Percentiles rank a stretch among this genome's conserved stretches.
phyloP scores from a whole-genome alignment of 1,140 invertebrate species.

The Glomeris maerens region DNA sequence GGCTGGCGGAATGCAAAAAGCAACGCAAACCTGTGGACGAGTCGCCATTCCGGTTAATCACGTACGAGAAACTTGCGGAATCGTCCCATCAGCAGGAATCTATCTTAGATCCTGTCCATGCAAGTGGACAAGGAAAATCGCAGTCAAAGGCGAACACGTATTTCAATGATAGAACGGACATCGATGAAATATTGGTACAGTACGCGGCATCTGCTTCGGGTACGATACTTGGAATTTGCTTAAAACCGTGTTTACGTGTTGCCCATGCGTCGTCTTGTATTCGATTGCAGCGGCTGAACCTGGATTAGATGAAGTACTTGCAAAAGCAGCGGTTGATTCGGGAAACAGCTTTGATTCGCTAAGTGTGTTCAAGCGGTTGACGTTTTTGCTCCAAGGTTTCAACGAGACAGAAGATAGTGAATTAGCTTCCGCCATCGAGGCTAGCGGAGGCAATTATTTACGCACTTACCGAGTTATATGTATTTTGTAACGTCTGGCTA shows the following conservation, averaged over 20 bases:
- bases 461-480: conserved; percentile 23
- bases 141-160: no score
- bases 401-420: conserved; percentile 6
- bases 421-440: not conserved
- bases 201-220: conserved; percentile 17
- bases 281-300: no score
- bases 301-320: no score
- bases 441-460: conserved; percentile 7
- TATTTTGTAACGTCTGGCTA: conserved; percentile 23
- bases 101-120: not conserved
- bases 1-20: conserved; percentile 58
- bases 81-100: not conserved
- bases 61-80: conserved; percentile 7
- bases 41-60: conserved; percentile 25
- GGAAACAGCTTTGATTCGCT: no score
- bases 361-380: no score
- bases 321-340: no score
- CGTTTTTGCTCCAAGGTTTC: no score
- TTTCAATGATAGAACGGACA: conserved; percentile 20
- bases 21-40: conserved; percentile 43
- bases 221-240: no score
- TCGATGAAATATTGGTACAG: conserved; percentile 22
- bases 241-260: no score
- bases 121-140: not conserved
- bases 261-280: no score